Base-by-base conservation (phyloP, 2,797 vertebrate genomes). In the Eleutherodactylus coqui region DNA sequence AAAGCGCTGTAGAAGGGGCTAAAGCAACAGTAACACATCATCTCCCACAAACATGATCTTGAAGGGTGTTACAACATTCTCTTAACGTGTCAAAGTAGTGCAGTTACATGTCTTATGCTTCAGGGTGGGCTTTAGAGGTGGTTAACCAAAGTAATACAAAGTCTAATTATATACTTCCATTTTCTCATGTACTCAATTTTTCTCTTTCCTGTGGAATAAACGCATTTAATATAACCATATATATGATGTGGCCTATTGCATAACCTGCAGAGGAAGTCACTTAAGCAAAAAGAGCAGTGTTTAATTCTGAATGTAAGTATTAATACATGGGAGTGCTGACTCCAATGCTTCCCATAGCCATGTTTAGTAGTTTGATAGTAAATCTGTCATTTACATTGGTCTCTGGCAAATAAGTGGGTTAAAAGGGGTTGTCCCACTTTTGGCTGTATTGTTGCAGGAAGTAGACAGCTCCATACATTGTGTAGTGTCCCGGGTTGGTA, bases 171-270 rank as follows among this genome's bases (percentile, higher is more conserved):
- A 53, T 49, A 72, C 67, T 70, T 85, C n/a, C 36, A 80, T 79
- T 80, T 69, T 55, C 53, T 32, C 67, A 43, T 72, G 16, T 78
- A 36, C 10, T 5, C 5, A 67, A 8, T 67, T 5, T 34, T 72
- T 53, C 51, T 79, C 51, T 53, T 80, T 85, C 76, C 84, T 85
- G 84, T 85, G 77, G 77, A 85, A 85, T 38, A 73, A 67, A 60
- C 41, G 47, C 2, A 36, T 51, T 29, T 80, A 14, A 27, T 62
- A 41, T 45, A 58, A 55, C 45, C 45, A 38, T 53, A 4, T 62
- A 16, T 36, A 21, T 53, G 38, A 36, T 34, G 47, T 24, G 17
- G 55, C 34, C 29, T 55, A 2, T 34, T 77, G n/a, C 11, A 55
- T 34, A 36, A 47, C 27, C 58, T 45, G n/a, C n/a, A 79, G 38